Base-by-base conservation (phyloP, 1,140 invertebrate species). In the Aphelinus atriplicis region DNA sequence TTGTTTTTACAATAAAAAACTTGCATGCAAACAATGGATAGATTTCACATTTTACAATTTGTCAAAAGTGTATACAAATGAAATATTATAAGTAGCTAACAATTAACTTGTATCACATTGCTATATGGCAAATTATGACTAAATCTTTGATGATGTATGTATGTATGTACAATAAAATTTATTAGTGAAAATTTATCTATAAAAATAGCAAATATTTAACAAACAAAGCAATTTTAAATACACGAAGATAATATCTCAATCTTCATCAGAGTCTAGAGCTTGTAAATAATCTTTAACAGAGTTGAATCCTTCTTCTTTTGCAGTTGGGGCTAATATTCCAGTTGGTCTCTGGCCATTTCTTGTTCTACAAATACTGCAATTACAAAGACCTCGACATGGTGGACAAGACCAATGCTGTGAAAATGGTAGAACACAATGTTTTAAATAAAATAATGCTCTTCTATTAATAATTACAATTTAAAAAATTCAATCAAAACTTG, bases 361-460 rank as follows among this genome's bases (percentile, higher is more conserved):
- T 6, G 78, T 85, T 77, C 88, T 81, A 76, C 89, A 89, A 77
- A 89, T 85, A 9, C 87, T 89, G 77, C 89, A 89, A 71, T 89
- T 89, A 71, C 88, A 90, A 3, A 86, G 80, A 43, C 79, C 83
- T 51, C 88, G 78, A 70, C 89, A 90, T 9, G 87, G 86, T 60
- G 88, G 88, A 78, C 89, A 90, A 47, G 76, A 71, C 89, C 88
- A 90, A 56, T 86, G 78, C 81, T 86, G 42, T 10, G 81, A 71
- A 51, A 58, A 56, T 26, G 26, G 26, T 2, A 53, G 9, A 64
- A 50, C 2, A 43, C 45, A 51, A 64, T 58, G 5, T n/a, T n/a
- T 58, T n/a, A 62, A 3, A 69, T 48, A 48, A 46, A 26, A 0
- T 56, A 9, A 68, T 58, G 26, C 5, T 1, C 10, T 50, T 43